Conservation (phyloP, 1,140 invertebrate genomes). For the Drosophila parvula region DNA sequence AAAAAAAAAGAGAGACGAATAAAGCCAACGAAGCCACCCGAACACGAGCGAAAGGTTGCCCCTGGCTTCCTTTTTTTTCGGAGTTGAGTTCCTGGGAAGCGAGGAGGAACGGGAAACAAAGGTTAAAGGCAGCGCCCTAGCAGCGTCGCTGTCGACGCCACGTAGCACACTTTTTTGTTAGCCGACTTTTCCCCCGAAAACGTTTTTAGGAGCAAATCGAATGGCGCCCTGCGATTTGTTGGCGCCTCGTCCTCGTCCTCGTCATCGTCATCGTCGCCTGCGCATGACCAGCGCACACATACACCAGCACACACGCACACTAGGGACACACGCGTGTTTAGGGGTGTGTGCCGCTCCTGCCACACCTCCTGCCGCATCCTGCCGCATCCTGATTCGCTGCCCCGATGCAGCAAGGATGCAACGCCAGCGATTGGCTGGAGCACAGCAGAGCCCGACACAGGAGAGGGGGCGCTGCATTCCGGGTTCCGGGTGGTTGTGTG, state of each 20-base stretch:
- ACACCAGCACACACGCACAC: conserved; percentile 20
- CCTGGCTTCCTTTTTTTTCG: conserved; percentile 20
- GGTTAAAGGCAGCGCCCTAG: conserved; percentile 51
- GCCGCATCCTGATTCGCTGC: conserved; percentile 69
- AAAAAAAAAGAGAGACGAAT: conserved; percentile 35
- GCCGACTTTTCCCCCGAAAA: background rate
- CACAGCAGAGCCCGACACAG: background rate
- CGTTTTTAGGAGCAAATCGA: conserved; percentile 70
- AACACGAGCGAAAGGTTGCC: conserved; percentile 14
- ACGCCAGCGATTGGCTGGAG: conserved; percentile 59
- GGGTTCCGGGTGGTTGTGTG: conserved; percentile 21
- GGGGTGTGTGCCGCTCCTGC: conserved; percentile 32
- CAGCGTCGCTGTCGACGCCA: conserved; percentile 20
- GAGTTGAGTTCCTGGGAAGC: conserved; percentile 34
- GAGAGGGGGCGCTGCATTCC: conserved; percentile 44
- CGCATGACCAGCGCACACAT: conserved; percentile 68
- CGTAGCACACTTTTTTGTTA: conserved; percentile 56
- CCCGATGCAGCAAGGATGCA: conserved; percentile 69
- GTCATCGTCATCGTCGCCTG: conserved; percentile 51
- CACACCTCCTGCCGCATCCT: conserved; percentile 33
- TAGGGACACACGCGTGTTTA: conserved; percentile 60
- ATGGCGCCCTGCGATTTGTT: conserved; percentile 71
- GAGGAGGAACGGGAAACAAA: conserved; percentile 16
- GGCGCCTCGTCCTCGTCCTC: conserved; percentile 48
- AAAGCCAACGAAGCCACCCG: conserved; percentile 34